These are phyloP conservation scores for Diaphora mendica DNA, from an alignment of 2,888 invertebrate species.

Conservation along the genomic window DNA sequence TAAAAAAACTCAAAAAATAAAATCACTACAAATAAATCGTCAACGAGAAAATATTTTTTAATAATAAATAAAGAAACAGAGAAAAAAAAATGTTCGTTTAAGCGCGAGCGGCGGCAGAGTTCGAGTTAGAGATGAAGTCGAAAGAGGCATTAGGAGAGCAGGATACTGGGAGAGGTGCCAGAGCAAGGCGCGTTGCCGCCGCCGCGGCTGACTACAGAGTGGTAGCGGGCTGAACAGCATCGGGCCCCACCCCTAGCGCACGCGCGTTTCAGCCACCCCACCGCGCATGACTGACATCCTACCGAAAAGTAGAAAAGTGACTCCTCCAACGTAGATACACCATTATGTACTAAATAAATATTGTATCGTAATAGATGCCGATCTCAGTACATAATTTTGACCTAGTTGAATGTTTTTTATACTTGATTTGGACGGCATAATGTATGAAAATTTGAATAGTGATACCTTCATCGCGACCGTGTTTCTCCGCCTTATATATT, in stretches of 20 bases:
- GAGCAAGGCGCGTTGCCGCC: slow-evolving; percentile 73
- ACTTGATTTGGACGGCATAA: slow-evolving; percentile 54
- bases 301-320: slow-evolving; percentile 85
- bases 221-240: slow-evolving; percentile 76
- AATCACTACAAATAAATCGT: slow-evolving; percentile 70
- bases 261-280: slow-evolving; percentile 66
- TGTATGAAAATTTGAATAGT: slow-evolving; percentile 37
- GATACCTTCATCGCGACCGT: slow-evolving; percentile 29
- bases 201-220: slow-evolving; percentile 82
- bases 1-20: slow-evolving; percentile 65
- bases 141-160: slow-evolving; percentile 58
- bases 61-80: slow-evolving; percentile 70
- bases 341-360: slow-evolving; percentile 86
- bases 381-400: slow-evolving; percentile 73
- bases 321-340: slow-evolving; percentile 84
- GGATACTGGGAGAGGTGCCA: slow-evolving; percentile 61
- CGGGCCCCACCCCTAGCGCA: slow-evolving; percentile 84
- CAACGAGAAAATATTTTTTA: slow-evolving; percentile 58
- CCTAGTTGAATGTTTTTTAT: slow-evolving; percentile 68
- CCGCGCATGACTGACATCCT: slow-evolving; percentile 84
- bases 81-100: slow-evolving; percentile 57
- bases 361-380: slow-evolving; percentile 77
- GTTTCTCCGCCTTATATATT: slow-evolving; percentile 46
- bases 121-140: slow-evolving; percentile 59
- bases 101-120: slow-evolving; percentile 80